Evolutionary conservation across 1,140 invertebrate species (phyloP).

Genomic region (Sminthurinus signatus): DNA sequence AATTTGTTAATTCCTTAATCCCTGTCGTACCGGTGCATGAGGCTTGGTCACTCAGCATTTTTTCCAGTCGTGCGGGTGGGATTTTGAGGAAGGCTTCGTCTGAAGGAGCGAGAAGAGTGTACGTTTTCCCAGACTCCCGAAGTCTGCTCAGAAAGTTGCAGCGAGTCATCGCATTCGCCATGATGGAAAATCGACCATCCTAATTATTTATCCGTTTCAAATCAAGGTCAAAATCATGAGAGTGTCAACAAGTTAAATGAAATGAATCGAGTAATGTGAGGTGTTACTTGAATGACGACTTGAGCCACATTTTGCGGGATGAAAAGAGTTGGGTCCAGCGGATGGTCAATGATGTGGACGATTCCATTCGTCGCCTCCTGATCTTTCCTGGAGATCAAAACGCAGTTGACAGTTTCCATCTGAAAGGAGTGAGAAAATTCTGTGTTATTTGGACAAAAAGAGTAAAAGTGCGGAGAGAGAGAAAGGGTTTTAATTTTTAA

Average conservation of each 20-base stretch:
- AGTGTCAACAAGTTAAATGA: too few relatives aligned
- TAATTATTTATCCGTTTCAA: conserved; percentile 38
- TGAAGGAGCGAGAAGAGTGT: conserved; percentile 58
- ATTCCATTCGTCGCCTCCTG: conserved; percentile 61
- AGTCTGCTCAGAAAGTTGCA: conserved; percentile 45
- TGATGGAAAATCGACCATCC: conserved; percentile 53
- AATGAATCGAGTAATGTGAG: not conserved
- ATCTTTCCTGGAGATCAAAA: conserved; percentile 50
- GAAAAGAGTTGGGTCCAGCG: conserved; percentile 54
- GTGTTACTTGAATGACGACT: conserved; percentile 42
- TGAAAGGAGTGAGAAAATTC: too few relatives aligned
- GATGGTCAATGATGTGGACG: conserved; percentile 59
- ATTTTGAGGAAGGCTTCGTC: conserved; percentile 56
- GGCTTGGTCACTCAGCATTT: conserved; percentile 45
- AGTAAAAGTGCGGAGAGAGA: not conserved
- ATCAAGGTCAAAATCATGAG: conserved; percentile 3
- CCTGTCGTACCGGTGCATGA: conserved; percentile 45
- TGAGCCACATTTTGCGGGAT: conserved; percentile 42
- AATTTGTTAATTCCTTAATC: too few relatives aligned
- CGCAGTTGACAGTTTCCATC: conserved; percentile 55
- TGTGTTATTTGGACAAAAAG: not conserved
- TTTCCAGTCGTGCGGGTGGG: conserved; percentile 45
- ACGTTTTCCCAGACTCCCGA: conserved; percentile 44
- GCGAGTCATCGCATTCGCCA: conserved; percentile 53
- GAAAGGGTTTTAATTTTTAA: conserved; percentile 11